phyloP scores from a whole-genome alignment of 2,888 invertebrate genomes.

The Pharmacophagus antenor region DNA sequence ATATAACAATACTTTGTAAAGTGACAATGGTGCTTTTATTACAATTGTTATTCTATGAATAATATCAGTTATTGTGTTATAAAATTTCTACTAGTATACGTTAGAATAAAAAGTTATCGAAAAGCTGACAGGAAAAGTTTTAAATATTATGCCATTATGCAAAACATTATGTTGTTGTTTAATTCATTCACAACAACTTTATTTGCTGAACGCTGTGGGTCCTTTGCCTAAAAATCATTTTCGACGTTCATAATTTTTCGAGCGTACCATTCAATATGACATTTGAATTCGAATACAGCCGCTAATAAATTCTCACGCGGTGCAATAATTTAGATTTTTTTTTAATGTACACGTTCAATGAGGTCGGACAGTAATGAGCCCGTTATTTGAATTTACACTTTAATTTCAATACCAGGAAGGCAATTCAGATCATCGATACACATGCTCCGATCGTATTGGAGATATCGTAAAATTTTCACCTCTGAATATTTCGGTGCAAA shows the following conservation, averaged over 20 bases:
- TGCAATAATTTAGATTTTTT: constrained; percentile 28
- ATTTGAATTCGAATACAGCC: constrained; percentile 30
- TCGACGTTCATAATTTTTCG: constrained; percentile 24
- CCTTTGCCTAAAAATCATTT: constrained; percentile 25
- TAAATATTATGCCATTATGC: neutral
- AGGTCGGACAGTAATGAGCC: constrained; percentile 25
- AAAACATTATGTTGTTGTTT: constrained; percentile 9
- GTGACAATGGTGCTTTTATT: no score
- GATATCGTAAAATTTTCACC: constrained; percentile 32
- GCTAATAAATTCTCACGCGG: constrained; percentile 23
- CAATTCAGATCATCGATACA: constrained; percentile 30
- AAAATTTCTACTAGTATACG: no score
- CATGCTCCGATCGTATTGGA: constrained; percentile 26
- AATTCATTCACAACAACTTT: constrained; percentile 23
- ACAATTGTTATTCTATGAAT: no score
- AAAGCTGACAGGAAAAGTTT: neutral
- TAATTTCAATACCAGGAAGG: constrained; percentile 34
- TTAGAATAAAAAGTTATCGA: no score
- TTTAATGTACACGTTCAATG: constrained; percentile 15
- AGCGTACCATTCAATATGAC: constrained; percentile 30
- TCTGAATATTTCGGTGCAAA: constrained; percentile 18
- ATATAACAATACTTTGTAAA: no score
- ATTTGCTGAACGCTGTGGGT: constrained; percentile 24
- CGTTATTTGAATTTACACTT: constrained; percentile 31
- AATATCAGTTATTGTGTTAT: no score